Conservation (phyloP, 2,888 invertebrate species). For the Zhuqinia jingwanae region DNA sequence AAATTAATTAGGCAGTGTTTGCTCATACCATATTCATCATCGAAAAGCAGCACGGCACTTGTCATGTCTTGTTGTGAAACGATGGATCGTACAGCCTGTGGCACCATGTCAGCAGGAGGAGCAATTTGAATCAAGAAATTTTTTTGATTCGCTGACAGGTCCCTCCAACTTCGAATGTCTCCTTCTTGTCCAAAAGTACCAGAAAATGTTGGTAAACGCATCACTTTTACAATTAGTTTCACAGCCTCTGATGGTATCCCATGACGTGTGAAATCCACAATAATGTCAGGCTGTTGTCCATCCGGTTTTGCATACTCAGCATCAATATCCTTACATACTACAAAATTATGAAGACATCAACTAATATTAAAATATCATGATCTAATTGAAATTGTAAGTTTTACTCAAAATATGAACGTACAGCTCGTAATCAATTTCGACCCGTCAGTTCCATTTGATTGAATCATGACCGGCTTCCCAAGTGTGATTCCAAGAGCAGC, state of each 20-base stretch:
- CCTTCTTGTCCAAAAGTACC: constrained; percentile 93
- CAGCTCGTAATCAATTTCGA: constrained; percentile 87
- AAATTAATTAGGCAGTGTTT: too few species aligned
- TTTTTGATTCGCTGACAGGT: constrained; percentile 86
- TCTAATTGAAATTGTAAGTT: not conserved
- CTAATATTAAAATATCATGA: not conserved
- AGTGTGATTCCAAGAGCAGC: constrained; percentile 86
- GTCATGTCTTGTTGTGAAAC: constrained; percentile 90
- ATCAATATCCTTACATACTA: constrained; percentile 89
- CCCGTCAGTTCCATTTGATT: constrained; percentile 87
- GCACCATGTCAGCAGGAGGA: constrained; percentile 92
- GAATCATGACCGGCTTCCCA: constrained; percentile 85
- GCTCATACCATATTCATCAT: constrained; percentile 89
- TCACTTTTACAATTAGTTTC: constrained; percentile 90
- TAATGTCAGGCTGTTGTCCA: constrained; percentile 61
- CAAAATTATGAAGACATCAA: not conserved
- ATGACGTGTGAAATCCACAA: constrained; percentile 89
- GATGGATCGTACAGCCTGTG: constrained; percentile 91
- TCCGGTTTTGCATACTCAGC: constrained; percentile 83
- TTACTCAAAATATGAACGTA: constrained; percentile 81
- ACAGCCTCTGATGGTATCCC: constrained; percentile 92
- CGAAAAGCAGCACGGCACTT: constrained; percentile 83
- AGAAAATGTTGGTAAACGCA: constrained; percentile 91
- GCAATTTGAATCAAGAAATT: constrained; percentile 90
- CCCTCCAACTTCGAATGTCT: constrained; percentile 90